Conservation (phyloP, 2,797 vertebrate genomes). For the Crax fasciolata region DNA sequence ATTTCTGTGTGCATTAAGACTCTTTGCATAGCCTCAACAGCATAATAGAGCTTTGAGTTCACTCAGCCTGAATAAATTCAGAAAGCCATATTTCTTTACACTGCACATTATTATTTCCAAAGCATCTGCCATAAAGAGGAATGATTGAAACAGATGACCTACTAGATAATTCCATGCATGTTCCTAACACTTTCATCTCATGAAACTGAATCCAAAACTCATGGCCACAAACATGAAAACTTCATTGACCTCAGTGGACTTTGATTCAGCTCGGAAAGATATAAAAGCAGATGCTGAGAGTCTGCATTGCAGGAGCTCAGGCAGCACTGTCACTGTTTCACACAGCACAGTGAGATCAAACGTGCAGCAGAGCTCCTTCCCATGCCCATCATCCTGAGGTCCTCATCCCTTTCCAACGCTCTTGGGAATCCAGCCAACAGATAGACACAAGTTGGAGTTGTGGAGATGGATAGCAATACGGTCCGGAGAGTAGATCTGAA, state of each 20-base stretch:
- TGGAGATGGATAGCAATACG: background rate
- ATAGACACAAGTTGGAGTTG: background rate
- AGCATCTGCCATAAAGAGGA: slow-evolving; percentile 29
- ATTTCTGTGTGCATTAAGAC: slow-evolving; percentile 8
- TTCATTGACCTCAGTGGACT: background rate
- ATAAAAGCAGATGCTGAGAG: background rate
- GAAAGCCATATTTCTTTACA: slow-evolving; percentile 28
- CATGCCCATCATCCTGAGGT: accelerated
- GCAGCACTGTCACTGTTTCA: background rate
- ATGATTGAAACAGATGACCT: slow-evolving; percentile 32
- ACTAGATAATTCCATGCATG: slow-evolving; percentile 17
- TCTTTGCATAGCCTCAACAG: background rate
- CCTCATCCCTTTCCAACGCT: background rate
- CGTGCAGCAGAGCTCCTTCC: accelerated
- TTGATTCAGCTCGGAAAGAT: background rate
- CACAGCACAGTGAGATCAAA: background rate
- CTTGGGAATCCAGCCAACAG: background rate
- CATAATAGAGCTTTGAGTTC: slow-evolving; percentile 12
- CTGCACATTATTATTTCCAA: slow-evolving; percentile 28
- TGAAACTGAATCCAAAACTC: slow-evolving; percentile 36
- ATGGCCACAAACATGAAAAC: background rate
- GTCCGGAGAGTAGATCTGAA: background rate
- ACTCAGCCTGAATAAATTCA: slow-evolving; percentile 13
- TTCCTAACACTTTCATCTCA: slow-evolving; percentile 15
- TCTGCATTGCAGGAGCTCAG: background rate